Conservation (phyloP, 2,888 invertebrate species). For the Chorisops tibialis region DNA sequence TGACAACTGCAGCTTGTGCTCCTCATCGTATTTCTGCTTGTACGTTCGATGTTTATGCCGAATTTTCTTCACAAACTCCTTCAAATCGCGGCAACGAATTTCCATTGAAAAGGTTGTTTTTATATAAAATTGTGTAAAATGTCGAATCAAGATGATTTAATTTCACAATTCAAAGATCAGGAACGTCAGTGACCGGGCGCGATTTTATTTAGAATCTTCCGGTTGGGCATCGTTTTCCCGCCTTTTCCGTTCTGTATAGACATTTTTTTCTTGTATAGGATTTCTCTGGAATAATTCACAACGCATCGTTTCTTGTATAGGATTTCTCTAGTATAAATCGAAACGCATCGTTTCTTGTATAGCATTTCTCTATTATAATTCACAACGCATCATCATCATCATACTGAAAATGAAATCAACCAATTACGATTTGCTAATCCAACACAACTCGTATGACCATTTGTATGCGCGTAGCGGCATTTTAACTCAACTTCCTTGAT, state of each 20-base stretch:
- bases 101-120: not conserved
- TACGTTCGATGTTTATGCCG: no score
- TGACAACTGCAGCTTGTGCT: slow-evolving; percentile 84
- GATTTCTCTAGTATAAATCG: no score
- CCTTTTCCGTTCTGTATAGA: no score
- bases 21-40: no score
- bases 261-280: no score
- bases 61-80: no score
- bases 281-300: no score
- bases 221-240: slow-evolving; percentile 68
- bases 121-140: slow-evolving; percentile 34
- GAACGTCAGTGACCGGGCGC: slow-evolving; percentile 74
- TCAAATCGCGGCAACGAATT: not conserved
- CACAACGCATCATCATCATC: no score
- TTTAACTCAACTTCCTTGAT: slow-evolving; percentile 19
- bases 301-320: no score
- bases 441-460: slow-evolving; percentile 78
- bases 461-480: slow-evolving; percentile 83
- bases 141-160: slow-evolving; percentile 57
- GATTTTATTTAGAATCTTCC: slow-evolving; percentile 85
- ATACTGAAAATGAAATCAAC: slow-evolving; percentile 51
- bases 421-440: not conserved
- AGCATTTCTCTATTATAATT: no score
- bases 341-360: no score
- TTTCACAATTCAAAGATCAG: slow-evolving; percentile 82